These are phyloP conservation scores for Pangasius sanitwongsei DNA, from an alignment of 2,797 vertebrate genomes.

Conservation along the genomic window DNA sequence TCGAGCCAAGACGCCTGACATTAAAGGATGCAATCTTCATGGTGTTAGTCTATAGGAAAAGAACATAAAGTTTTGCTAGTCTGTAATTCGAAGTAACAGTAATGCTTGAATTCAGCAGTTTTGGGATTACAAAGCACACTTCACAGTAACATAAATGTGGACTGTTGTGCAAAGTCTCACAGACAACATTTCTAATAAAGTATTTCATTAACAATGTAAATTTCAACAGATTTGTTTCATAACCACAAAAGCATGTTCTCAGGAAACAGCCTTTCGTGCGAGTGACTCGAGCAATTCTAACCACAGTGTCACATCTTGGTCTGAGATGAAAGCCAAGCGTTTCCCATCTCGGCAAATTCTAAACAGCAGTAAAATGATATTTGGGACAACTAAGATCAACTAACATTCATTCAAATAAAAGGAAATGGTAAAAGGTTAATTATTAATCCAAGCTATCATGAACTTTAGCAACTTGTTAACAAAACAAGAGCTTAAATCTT, in stretches of 20 bases:
- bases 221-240: not conserved
- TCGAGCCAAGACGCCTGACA: slow-evolving; percentile 58
- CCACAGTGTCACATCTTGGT: not conserved
- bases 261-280: slow-evolving; percentile 5
- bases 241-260: not conserved
- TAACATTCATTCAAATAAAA: not conserved
- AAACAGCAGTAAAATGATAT: not conserved
- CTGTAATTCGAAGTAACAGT: not conserved
- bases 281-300: not conserved
- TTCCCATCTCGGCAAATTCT: slow-evolving; percentile 1
- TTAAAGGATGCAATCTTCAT: slow-evolving; percentile 74
- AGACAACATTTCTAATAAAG: too few species aligned
- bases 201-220: not conserved
- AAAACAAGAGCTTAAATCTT: not conserved
- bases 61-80: not conserved
- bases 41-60: slow-evolving; percentile 31
- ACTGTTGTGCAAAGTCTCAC: not conserved
- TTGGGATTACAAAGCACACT: not conserved
- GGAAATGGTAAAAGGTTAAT: not conserved
- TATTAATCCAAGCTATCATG: not conserved
- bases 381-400: not conserved
- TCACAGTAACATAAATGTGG: not conserved
- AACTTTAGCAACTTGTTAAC: not conserved
- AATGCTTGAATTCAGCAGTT: not conserved
- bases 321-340: not conserved